Evolutionary conservation across 2,113 vertebrate genomes (phyloP).

Genomic region (Ovis aries): ARS-UI_Ramb_v3.0 NC_056070.1:59863501-59864000

Average conservation of each 20-base stretch:
- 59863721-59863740: neutral
- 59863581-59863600: neutral
- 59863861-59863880: neutral
- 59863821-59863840: neutral
- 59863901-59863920: neutral
- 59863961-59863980: neutral
- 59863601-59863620: neutral
- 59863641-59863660: neutral
- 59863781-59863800: neutral
- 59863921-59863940: neutral
- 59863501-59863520: neutral
- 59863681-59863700: neutral
- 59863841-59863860: neutral
- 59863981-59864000: neutral
- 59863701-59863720: neutral
- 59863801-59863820: neutral
- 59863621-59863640: neutral
- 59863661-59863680: neutral
- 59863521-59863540: neutral
- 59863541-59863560: neutral
- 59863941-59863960: neutral
- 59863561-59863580: neutral
- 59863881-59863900: neutral
- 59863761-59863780: neutral
- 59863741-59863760: neutral